A percentile compares a stretch with the other conserved stretches of the same genome.
These are phyloP conservation scores for Perizoma flavofasciatum DNA, from an alignment of 2,888 invertebrate species.

Conservation along the genomic window DNA sequence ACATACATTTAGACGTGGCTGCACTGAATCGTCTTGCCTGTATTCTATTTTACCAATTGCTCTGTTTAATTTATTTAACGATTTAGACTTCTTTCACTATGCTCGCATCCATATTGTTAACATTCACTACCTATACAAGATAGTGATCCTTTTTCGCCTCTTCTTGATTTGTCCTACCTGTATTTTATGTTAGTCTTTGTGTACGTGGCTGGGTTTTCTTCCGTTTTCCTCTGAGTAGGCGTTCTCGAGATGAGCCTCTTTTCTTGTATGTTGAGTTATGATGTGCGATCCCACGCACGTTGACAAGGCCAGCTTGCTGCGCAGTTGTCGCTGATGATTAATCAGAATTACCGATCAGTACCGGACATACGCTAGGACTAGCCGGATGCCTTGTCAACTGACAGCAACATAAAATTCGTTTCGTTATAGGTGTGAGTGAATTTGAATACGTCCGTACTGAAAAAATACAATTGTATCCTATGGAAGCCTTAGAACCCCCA, in stretches of 20 bases:
- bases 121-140: too few species aligned
- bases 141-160: not conserved
- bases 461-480: not conserved
- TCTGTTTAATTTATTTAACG: too few species aligned
- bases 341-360: slow-evolving; percentile 69
- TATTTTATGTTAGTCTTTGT: not conserved
- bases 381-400: slow-evolving; percentile 50
- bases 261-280: slow-evolving; percentile 61
- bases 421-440: slow-evolving; percentile 5
- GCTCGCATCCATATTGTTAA: too few species aligned
- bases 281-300: slow-evolving; percentile 71
- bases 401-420: slow-evolving; percentile 15
- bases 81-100: too few species aligned
- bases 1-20: too few species aligned
- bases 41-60: too few species aligned
- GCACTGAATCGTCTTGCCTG: too few species aligned
- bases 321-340: slow-evolving; percentile 80
- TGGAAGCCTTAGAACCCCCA: not conserved
- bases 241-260: slow-evolving; percentile 60
- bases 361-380: slow-evolving; percentile 70
- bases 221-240: slow-evolving; percentile 34
- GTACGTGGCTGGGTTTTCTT: slow-evolving; percentile 30
- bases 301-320: slow-evolving; percentile 73
- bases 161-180: not conserved
- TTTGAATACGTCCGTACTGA: not conserved